phyloP scores from a whole-genome alignment of 53 echinoderm and acorn worm genomes.

The Luidia sarsii region DNA sequence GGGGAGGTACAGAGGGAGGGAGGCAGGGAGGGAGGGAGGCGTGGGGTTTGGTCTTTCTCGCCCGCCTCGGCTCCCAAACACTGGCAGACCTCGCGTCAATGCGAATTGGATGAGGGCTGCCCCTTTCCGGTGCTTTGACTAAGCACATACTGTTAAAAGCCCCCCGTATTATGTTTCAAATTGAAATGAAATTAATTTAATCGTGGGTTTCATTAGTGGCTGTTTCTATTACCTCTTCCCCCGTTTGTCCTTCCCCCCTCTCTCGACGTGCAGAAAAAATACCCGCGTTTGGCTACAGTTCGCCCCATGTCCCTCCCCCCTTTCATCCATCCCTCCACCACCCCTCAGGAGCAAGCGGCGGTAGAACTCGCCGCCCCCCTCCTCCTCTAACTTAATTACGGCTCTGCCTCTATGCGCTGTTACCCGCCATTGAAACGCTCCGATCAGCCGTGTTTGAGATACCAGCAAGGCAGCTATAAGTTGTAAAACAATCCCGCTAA shows the following conservation, averaged over 20 bases:
- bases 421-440: constrained; percentile 33
- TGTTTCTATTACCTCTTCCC: constrained; percentile 36
- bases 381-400: constrained; percentile 35
- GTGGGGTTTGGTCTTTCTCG: too few relatives aligned
- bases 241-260: neutral
- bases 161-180: constrained; percentile 61
- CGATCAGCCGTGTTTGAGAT: constrained; percentile 57
- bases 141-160: constrained; percentile 51
- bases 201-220: constrained; percentile 55
- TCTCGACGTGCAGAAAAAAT: too few relatives aligned
- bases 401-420: constrained; percentile 17
- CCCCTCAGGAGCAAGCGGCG: too few relatives aligned
- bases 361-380: too few relatives aligned
- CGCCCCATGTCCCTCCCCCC: too few relatives aligned
- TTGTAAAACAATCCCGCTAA: constrained; percentile 81
- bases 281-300: too few relatives aligned
- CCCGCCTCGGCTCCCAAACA: too few relatives aligned
- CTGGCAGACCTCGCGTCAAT: constrained; percentile 19
- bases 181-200: constrained; percentile 69
- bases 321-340: neutral
- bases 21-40: too few relatives aligned
- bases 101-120: constrained; percentile 52
- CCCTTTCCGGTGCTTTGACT: constrained; percentile 46
- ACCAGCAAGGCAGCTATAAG: constrained; percentile 51
- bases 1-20: too few relatives aligned